Base-by-base conservation (phyloP, 2,113 vertebrate genomes). In the Nanorana parkeri region DNA sequence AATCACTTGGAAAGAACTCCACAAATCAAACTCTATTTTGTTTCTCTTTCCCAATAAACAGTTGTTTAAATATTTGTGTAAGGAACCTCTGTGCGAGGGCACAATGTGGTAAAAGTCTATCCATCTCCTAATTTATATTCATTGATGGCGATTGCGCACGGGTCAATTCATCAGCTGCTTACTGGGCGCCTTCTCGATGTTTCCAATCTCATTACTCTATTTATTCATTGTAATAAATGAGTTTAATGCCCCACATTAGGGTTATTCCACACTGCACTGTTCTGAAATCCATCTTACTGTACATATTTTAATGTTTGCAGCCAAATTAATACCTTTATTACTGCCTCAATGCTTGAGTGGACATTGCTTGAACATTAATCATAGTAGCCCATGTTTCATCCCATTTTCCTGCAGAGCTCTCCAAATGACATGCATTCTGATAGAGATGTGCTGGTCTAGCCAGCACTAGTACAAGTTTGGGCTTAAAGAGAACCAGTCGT, bases 41-140 rank as follows among this genome's bases (percentile, higher is more conserved):
- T 71, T 28, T 47, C 17, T 58, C 54, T 36, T 58, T 74, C 26
- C 52, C 24, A 20, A 29, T 74, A 60, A 74, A 60, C 29, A 73
- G 23, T 74, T 56, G 69, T 26, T 76, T 76, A 63, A 63, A 21
- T 47, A 61, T 77, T 23, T 65, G 16, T 24, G 36, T 52, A 65
- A 5, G 26, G 51, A 58, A 29, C 23, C 56, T 5, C 54, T 3
- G 81, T 78, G 67, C 84, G 85, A 86, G 88, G 90, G 84, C 84
- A 88, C 88, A 88, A 61, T 47, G 17, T 41, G 28, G 4, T 87
- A 85, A 87, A 86, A 87, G 84, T 91, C 89, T 91, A 87, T 89
- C 17, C 17, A 10, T 61, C 87, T 94, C 91, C 90, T 95, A 95
- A 95, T 95, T 94, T 94, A 94, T 92, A 80, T 87, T 86, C 78